Conservation (phyloP, 2,797 vertebrate genomes). For the Galagoides demidoff region DNA sequence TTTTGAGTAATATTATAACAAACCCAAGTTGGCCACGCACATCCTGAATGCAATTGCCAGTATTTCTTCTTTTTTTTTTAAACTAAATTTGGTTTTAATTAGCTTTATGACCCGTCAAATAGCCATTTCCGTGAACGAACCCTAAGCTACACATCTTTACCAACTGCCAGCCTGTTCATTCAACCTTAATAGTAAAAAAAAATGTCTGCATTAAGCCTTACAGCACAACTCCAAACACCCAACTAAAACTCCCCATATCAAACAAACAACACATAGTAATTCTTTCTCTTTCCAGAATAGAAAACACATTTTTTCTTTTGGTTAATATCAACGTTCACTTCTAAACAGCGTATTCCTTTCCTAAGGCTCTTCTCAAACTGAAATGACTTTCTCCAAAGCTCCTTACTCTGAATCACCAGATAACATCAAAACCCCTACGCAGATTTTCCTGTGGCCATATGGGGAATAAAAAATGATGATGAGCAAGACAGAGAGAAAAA, state of each 20-base stretch:
- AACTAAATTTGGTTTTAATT: conserved; percentile 76
- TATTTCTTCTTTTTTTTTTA: conserved; percentile 11
- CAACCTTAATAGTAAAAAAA: background rate
- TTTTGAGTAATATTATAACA: conserved; percentile 71
- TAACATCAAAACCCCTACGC: conserved; percentile 35
- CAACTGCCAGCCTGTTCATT: conserved; percentile 21
- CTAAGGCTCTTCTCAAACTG: conserved; percentile 22
- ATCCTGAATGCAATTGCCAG: conserved; percentile 57
- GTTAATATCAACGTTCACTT: background rate
- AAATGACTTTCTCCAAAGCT: background rate
- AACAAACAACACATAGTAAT: conserved; percentile 18
- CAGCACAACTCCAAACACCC: background rate
- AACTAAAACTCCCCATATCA: background rate
- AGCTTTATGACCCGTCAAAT: conserved; percentile 69
- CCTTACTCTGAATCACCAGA: conserved; percentile 2
- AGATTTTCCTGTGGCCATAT: conserved; percentile 42
- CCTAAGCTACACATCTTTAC: background rate
- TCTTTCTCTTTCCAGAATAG: conserved; percentile 23
- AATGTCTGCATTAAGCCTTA: conserved; percentile 54
- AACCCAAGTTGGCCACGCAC: conserved; percentile 55
- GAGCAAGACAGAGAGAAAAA: background rate
- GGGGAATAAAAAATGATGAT: background rate
- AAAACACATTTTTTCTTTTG: conserved; percentile 52
- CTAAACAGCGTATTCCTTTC: conserved; percentile 46
- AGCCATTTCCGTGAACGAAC: conserved; percentile 64